Conservation (phyloP, 35 echinoderm and acorn worm species). For the Ophioderma brevispina region DNA sequence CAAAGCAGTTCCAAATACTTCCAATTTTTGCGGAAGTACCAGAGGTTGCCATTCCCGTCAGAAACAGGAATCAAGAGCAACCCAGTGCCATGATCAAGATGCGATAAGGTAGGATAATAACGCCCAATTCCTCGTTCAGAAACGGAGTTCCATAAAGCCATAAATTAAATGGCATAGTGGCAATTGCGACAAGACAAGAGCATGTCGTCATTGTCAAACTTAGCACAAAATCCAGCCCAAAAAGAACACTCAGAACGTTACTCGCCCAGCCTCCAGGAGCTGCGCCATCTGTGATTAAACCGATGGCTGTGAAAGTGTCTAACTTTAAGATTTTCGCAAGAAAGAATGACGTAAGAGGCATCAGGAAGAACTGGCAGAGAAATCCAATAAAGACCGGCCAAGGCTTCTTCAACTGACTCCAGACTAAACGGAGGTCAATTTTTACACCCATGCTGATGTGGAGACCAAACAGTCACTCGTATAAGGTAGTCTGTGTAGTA, state of each 20-base stretch:
- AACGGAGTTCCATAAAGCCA: constrained; percentile 16
- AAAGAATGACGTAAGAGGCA: not conserved
- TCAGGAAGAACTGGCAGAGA: constrained; percentile 12
- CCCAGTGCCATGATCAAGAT: not conserved
- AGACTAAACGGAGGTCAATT: not conserved
- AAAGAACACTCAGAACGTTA: constrained; percentile 2
- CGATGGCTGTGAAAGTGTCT: not conserved
- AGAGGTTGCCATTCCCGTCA: not conserved
- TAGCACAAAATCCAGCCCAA: constrained; percentile 14
- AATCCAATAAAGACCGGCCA: not conserved
- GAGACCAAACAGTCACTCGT: not conserved
- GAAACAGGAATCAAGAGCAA: not conserved
- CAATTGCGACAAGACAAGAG: not conserved
- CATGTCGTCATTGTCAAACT: constrained; percentile 38
- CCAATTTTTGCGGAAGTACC: not conserved
- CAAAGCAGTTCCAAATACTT: not conserved
- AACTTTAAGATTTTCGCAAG: not conserved
- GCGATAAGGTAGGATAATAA: not conserved
- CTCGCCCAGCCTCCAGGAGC: constrained; percentile 2
- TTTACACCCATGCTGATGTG: not conserved
- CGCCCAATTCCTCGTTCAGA: not conserved
- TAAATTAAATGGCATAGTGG: constrained; percentile 38
- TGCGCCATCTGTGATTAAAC: not conserved
- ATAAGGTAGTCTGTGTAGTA: not conserved
- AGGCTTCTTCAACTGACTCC: not conserved